A percentile compares a stretch with the other conserved stretches of the same genome.
Evolutionary conservation across 2,797 vertebrate species (phyloP).

Genomic region (Pterois miles): DNA sequence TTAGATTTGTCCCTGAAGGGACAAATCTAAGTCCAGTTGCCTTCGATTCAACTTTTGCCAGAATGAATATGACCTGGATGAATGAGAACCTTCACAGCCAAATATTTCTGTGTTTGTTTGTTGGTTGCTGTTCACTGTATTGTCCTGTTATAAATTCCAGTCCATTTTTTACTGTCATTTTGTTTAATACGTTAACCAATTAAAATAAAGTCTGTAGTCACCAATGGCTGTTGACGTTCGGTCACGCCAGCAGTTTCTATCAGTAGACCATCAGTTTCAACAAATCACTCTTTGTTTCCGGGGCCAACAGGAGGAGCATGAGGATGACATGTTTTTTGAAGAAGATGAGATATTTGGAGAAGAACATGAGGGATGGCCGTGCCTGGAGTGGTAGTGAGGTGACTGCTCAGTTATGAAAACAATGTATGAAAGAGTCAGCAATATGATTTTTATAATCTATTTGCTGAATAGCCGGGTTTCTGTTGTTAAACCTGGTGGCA

Average conservation of each 20-base stretch:
- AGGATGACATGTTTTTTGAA: conserved; percentile 82
- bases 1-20: no score
- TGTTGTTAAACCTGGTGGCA: conserved; percentile 3
- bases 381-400: conserved; percentile 84
- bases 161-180: conserved; percentile 42
- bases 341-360: conserved; percentile 82
- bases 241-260: conserved; percentile 39
- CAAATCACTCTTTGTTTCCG: conserved; percentile 74
- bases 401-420: conserved; percentile 64
- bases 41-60: no score
- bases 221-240: conserved; percentile 29
- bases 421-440: conserved; percentile 36
- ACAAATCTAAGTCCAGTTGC: no score
- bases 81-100: no score
- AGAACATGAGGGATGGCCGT: conserved; percentile 80
- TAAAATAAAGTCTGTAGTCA: conserved; percentile 19
- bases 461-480: background rate
- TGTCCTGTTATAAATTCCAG: conserved; percentile 45
- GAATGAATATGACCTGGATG: no score
- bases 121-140: conserved; percentile 53
- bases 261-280: conserved; percentile 56
- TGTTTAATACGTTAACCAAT: conserved; percentile 31
- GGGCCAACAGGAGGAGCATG: conserved; percentile 78
- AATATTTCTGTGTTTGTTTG: conserved; percentile 33
- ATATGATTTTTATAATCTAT: conserved; percentile 1